Evolutionary conservation across 2,888 invertebrate species (phyloP), one percentile per base, ranked within the genome.

Genomic region (Tinea semifulvella): DNA sequence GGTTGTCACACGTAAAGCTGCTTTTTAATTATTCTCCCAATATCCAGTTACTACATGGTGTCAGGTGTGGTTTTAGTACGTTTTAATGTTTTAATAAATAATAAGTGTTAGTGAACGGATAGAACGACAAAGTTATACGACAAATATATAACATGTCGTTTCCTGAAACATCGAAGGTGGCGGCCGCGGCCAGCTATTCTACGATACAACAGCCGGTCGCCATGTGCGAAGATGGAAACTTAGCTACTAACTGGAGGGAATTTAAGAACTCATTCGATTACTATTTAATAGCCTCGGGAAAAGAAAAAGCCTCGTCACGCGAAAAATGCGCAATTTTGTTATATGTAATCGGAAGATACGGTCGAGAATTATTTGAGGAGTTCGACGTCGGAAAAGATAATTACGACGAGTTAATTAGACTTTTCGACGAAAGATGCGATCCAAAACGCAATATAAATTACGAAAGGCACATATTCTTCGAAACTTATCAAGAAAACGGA

Each of bases 311-410:
- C 2, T 10, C 35, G 2, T 13, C 10, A 11, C 31, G 22, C 11
- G 44, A 44, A 19, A 44, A 35, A 19, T 31, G 35, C 22, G 44
- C 52, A 8, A 38, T 53, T 36, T 51, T 55, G 11, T 35, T 55
- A 16, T 52, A 52, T 17, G 35, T 49, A 1, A 53, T 55, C 17
- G 55, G 52, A 1, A 48, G 48, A 42, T 36, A 27, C 10, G 47
- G 48, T 10, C 44, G 48, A 2, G 47, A 51, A 18, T 28, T 51
- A 5, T 48, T 44, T n/a, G 46, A 51, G n/a, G 49, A 50, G 18
- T 40, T 50, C 3, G 49, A 48, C n/a, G 10, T 50, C 2, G n/a
- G 5, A 6, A 45, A 27, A 19, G 11, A 22, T 14, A 28, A 46
- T 19, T 49, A 44, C 20, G 27, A 35, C 2, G 7, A 14, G 2